phyloP scores from a whole-genome alignment of 23 tunicate species.

The Pegea sp. region DNA sequence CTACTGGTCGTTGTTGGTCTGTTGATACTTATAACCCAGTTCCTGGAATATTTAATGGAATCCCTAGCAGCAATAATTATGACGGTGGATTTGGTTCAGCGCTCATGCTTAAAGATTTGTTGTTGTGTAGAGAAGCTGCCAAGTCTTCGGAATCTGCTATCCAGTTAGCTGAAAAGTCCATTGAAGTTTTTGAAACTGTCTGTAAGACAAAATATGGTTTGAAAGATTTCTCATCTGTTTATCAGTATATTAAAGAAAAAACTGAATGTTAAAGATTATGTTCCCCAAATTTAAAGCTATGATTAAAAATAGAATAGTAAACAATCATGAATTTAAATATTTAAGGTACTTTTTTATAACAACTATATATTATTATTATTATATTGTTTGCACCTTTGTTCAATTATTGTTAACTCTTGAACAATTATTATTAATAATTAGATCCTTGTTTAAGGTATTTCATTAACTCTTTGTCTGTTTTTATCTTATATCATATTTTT shows the following conservation, averaged over 20 bases:
- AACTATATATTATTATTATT: too few species aligned
- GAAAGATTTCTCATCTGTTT: conserved; percentile 83
- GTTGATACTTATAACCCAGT: conserved; percentile 97
- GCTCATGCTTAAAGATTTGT: conserved; percentile 60
- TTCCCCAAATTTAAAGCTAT: too few species aligned
- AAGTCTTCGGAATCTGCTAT: conserved; percentile 32
- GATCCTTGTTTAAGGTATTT: too few species aligned
- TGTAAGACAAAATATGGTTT: conserved; percentile 42
- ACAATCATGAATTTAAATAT: too few species aligned
- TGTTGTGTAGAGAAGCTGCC: conserved; percentile 21
- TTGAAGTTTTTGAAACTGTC: conserved; percentile 52
- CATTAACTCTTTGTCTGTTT: too few species aligned
- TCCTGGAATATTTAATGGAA: conserved; percentile 79
- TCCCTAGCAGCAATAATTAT: conserved; percentile 76
- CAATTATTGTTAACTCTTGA: too few species aligned
- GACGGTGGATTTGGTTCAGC: conserved; percentile 90
- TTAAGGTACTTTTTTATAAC: too few species aligned
- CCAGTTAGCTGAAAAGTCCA: conserved; percentile 49
- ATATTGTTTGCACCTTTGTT: too few species aligned
- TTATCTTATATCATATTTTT: too few species aligned
- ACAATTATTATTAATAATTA: too few species aligned
- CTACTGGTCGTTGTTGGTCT: conserved; percentile 98
- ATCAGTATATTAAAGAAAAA: conserved; percentile 11
- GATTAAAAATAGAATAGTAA: too few species aligned
- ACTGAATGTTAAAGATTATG: neutral